These are phyloP conservation scores for Arizona elegans DNA, from an alignment of 2,113 vertebrate species.

Conservation along the genomic window DNA sequence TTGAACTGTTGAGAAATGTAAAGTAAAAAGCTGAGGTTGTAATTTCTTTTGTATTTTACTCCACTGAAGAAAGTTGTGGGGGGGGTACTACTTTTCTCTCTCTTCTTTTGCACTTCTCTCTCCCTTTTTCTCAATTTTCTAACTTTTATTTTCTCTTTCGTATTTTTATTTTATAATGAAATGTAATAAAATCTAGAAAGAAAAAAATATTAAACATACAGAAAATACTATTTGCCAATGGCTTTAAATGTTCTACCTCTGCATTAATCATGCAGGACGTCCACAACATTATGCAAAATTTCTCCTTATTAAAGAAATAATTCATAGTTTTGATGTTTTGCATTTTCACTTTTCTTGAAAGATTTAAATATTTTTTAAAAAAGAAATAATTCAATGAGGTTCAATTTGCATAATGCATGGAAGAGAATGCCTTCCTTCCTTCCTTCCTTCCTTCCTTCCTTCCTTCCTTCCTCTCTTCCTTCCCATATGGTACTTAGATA, in stretches of 20 bases:
- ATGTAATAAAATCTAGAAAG: neutral
- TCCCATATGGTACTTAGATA: neutral
- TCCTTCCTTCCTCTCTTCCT: neutral
- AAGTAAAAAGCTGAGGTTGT: too few species aligned
- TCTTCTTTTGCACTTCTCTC: too few species aligned
- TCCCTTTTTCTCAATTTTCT: too few species aligned
- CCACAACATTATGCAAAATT: neutral
- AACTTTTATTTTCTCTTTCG: neutral
- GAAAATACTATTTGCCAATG: neutral
- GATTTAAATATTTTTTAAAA: neutral
- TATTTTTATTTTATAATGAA: neutral
- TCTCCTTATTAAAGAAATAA: neutral
- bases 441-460: neutral
- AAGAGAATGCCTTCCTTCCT: neutral
- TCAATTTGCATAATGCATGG: neutral
- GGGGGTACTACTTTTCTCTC: too few species aligned
- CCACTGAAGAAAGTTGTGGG: too few species aligned
- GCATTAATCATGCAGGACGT: neutral
- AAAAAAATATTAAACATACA: neutral
- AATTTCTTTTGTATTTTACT: too few species aligned
- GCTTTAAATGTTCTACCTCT: neutral
- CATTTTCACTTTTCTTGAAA: neutral
- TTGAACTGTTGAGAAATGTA: too few species aligned
- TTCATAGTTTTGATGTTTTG: neutral
- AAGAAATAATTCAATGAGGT: neutral